These are phyloP conservation scores for Oceanodroma tethys DNA, from an alignment of 2,113 vertebrate genomes.

Conservation along the genomic window DNA sequence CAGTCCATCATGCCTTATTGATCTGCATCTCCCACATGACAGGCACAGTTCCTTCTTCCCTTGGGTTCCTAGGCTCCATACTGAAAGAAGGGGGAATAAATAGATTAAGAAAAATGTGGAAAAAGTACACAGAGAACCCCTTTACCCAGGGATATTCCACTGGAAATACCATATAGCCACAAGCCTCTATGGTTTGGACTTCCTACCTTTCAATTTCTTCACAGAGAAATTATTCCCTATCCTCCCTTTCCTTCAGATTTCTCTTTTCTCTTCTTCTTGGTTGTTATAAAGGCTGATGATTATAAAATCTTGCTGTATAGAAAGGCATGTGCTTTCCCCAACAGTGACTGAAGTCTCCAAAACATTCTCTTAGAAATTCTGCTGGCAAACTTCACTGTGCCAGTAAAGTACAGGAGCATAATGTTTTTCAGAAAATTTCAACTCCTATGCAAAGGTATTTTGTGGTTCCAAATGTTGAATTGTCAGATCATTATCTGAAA, in stretches of 20 bases:
- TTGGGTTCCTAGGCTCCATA: neutral
- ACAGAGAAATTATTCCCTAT: neutral
- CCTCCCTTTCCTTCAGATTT: neutral
- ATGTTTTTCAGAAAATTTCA: neutral
- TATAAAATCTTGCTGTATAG: neutral
- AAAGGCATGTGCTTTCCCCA: neutral
- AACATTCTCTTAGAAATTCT: neutral
- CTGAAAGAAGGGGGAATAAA: neutral
- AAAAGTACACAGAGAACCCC: neutral
- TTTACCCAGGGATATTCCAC: neutral
- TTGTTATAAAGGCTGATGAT: neutral
- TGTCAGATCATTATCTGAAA: neutral
- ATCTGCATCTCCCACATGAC: neutral
- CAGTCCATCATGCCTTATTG: neutral
- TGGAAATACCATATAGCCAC: neutral
- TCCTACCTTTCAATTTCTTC: neutral
- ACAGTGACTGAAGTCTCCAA: neutral
- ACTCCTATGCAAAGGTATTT: neutral
- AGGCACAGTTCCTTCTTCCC: neutral
- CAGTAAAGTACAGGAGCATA: neutral
- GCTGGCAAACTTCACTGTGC: neutral
- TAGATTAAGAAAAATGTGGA: neutral
- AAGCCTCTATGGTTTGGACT: neutral
- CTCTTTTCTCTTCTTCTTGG: neutral
- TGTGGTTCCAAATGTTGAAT: neutral